Evolutionary conservation across 2,797 vertebrate species (phyloP), one percentile per base, ranked within the genome.

Genomic region (Poecile montanus): DNA sequence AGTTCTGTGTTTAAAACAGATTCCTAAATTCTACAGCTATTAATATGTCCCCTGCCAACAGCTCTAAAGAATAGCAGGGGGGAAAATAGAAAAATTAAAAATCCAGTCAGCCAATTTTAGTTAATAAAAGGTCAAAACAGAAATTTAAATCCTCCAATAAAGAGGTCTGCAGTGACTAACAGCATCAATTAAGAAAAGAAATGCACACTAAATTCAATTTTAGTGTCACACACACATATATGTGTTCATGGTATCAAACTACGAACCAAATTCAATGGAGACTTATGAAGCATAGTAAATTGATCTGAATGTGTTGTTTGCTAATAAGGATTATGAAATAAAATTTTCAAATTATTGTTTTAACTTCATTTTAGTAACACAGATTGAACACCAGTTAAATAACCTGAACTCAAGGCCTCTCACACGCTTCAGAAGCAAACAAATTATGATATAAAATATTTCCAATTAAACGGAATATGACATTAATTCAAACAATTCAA

Each of bases 1-100:
- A 1, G 0, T 42, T 70, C 65, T 8, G 2, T 22, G 9, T 57
- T 91, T 36, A n/a, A 81, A 71, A 56, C 4, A 11, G 17, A 56
- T 51, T 27, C 22, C 75, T 51, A 74, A 84, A 74, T 81, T 67
- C 23, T 40, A 30, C 36, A 71, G 30, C 9, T 70, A 50, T 50
- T 61, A 38, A 23, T 54, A 54, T 19, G 48, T n/a, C 25, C 40
- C 62, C 44, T 36, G 18, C 23, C 29, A 60, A 54, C 29, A 34
- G 42, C 26, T 63, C 27, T 60, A 56, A 56, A 66, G 40, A 86
- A 36, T 1, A 76, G 17, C 11, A 4, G 10, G 15, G 16, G 6
- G 7, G 0, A 0, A 11, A 25, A 30, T 4, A 2, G 8, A 18
- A 26, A 36, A 29, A 23, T 5, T 23, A 38, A 48, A n/a, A 50